Evolutionary conservation across 1,140 invertebrate genomes (phyloP).

Genomic region (Homalodisca vitripennis): DNA sequence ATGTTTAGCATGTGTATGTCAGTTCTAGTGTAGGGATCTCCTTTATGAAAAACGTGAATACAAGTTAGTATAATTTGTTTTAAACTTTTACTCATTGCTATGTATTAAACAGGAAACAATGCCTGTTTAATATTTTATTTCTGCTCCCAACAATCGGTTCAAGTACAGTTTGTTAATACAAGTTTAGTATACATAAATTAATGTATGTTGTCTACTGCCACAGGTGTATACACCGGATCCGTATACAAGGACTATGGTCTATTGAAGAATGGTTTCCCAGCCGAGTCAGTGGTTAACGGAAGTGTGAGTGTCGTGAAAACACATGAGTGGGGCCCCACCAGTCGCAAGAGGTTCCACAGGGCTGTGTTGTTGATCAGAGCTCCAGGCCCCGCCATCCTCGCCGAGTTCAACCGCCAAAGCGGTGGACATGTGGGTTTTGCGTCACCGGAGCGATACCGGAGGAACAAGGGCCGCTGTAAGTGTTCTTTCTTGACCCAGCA

Average conservation of each 20-base stretch:
- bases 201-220: constrained; percentile 22
- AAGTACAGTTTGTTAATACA: constrained; percentile 1
- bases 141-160: no score
- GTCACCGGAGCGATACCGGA: constrained; percentile 59
- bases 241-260: constrained; percentile 76
- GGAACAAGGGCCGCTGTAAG: constrained; percentile 61
- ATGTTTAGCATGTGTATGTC: no score
- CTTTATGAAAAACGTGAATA: no score
- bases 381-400: constrained; percentile 67
- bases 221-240: constrained; percentile 71
- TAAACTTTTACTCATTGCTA: no score
- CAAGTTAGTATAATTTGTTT: no score
- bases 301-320: constrained; percentile 79
- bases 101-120: no score
- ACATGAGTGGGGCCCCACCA: constrained; percentile 66
- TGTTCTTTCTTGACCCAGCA: constrained; percentile 26
- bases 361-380: constrained; percentile 69
- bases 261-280: constrained; percentile 72
- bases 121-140: no score
- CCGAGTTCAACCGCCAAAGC: constrained; percentile 69
- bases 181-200: background rate
- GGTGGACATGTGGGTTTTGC: constrained; percentile 71
- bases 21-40: no score
- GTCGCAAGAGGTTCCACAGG: constrained; percentile 58
- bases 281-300: constrained; percentile 69